Evolutionary conservation across 2,113 vertebrate genomes (phyloP), one percentile per base, ranked within the genome.

Genomic region (Istiophorus platypterus): DNA sequence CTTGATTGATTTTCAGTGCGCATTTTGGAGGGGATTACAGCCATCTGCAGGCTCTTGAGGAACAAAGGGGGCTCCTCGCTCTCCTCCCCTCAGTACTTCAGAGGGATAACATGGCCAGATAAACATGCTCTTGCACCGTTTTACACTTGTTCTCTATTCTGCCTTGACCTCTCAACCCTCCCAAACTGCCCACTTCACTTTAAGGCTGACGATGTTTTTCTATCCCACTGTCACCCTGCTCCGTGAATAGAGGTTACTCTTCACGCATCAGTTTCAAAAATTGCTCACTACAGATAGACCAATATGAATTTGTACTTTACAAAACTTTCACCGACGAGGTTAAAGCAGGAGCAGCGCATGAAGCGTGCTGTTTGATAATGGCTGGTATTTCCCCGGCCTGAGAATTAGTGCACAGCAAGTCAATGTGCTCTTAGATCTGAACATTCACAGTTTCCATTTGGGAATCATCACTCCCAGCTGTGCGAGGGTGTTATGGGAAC

Each of bases 31-130:
- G 91, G 93, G 94, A 95, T 95, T 95, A 95, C 84, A 92, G 91
- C 95, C 94, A 95, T 95, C 95, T 95, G 95, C 94, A 95, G 90
- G 87, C 93, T 90, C 95, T 95, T 86, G 86, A 95, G 82, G 91
- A 92, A 96, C 94, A 96, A 95, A 95, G 91, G 81, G 90, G 77
- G 42, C 86, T 92, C 86, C 83, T 87, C 52, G 75, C 88, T 85
- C 91, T 90, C 89, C 85, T 87, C 87, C 92, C 78, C 75, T 83
- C 82, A 56, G 52, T 72, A 85, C 93, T 93, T 93, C 88, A 93
- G 83, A 91, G 86, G 91, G 88, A 94, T 90, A 93, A 94, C 93
- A 91, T 76, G 77, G 80, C 69, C 90, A 88, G 78, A 89, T 88
- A 90, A 93, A 94, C 88, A 88, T 86, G 90, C 88, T 85, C 76